Conservation (phyloP, 2,113 vertebrate species). For the Pan troglodytes region DNA sequence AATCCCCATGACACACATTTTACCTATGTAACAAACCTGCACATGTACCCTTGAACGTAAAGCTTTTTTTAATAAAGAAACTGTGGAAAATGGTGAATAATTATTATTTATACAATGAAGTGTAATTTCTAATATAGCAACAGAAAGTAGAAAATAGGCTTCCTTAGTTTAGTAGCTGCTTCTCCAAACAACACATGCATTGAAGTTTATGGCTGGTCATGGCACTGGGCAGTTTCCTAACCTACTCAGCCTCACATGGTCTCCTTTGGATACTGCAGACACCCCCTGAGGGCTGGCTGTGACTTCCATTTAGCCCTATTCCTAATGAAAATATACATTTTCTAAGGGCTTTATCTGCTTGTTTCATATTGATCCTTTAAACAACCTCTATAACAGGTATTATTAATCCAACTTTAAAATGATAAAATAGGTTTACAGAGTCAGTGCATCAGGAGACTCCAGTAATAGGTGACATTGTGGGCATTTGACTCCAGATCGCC, state of each 20-base stretch:
- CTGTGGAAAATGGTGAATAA: not conserved
- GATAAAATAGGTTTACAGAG: not conserved
- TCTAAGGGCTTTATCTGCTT: not conserved
- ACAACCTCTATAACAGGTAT: not conserved
- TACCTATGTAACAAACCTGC: no score
- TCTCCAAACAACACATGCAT: not conserved
- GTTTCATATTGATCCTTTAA: slow-evolving; percentile 11
- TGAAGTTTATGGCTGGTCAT: not conserved
- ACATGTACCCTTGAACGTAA: no score
- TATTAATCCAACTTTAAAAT: slow-evolving; percentile 39
- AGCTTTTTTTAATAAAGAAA: not conserved
- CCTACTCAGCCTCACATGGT: not conserved
- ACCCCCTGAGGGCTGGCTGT: not conserved
- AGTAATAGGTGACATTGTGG: not conserved
- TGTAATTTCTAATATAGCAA: not conserved
- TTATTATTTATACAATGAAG: not conserved
- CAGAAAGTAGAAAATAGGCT: not conserved
- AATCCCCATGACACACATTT: no score
- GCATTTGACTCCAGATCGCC: not conserved
- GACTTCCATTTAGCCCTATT: not conserved
- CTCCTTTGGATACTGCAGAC: fast-evolving
- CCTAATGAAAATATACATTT: slow-evolving; percentile 17
- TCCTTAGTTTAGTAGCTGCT: not conserved
- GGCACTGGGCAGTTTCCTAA: not conserved
- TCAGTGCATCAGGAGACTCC: not conserved